Conservation (phyloP, 2,888 invertebrate species). For the Tiliacea aurago region DNA sequence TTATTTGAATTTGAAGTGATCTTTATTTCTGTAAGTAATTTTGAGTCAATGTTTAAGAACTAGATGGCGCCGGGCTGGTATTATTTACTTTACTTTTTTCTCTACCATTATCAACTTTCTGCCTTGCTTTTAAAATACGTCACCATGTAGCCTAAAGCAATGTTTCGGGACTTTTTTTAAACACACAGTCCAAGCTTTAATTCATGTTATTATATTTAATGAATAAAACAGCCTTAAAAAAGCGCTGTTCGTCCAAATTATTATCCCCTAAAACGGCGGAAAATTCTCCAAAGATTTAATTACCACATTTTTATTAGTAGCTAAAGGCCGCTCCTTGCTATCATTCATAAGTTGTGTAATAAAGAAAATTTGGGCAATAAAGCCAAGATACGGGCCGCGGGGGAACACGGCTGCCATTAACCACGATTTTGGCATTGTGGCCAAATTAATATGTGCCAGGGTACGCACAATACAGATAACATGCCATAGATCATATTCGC, state of each 20-base stretch:
- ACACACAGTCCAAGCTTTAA: neutral
- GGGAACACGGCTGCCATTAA: slow-evolving; percentile 71
- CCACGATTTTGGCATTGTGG: slow-evolving; percentile 76
- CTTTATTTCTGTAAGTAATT: neutral
- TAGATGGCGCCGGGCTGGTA: too few relatives aligned
- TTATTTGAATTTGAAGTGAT: too few relatives aligned
- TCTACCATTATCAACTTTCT: neutral
- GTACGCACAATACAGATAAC: slow-evolving; percentile 54
- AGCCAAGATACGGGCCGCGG: slow-evolving; percentile 71
- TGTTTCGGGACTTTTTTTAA: neutral
- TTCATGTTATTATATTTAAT: slow-evolving; percentile 10
- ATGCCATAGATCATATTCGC: slow-evolving; percentile 51
- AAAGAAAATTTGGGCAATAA: slow-evolving; percentile 80
- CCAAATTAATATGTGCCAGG: slow-evolving; percentile 74
- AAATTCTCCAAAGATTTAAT: slow-evolving; percentile 71
- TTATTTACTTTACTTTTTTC: neutral
- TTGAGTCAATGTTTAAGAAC: neutral
- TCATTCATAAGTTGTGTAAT: slow-evolving; percentile 78
- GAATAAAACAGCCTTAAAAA: slow-evolving; percentile 34
- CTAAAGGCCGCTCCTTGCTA: slow-evolving; percentile 52
- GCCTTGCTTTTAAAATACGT: neutral
- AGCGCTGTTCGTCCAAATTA: slow-evolving; percentile 45
- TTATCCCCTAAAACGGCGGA: slow-evolving; percentile 65
- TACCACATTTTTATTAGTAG: slow-evolving; percentile 70
- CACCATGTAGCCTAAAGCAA: neutral